These are phyloP conservation scores for Emmelina monodactyla DNA, from an alignment of 2,888 invertebrate species.

Conservation along the genomic window DNA sequence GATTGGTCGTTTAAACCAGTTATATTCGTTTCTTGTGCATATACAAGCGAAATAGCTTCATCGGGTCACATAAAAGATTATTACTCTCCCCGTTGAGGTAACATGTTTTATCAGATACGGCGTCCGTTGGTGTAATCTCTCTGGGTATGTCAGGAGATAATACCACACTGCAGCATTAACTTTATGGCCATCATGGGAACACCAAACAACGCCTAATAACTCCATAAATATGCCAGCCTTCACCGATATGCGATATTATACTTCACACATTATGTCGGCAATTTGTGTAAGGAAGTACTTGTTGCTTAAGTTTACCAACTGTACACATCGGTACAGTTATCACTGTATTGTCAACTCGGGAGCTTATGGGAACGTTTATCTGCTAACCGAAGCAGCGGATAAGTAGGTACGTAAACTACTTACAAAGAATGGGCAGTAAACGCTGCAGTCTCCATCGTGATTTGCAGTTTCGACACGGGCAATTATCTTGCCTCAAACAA, in stretches of 20 bases:
- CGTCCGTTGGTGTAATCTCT: conserved; percentile 25
- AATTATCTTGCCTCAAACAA: conserved; percentile 35
- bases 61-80: conserved; percentile 34
- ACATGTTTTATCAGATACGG: conserved; percentile 30
- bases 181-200: conserved; percentile 33
- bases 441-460: conserved; percentile 25
- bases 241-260: too few relatives aligned
- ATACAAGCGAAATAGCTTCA: conserved; percentile 34
- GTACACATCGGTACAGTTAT: too few relatives aligned
- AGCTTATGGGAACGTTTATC: too few relatives aligned
- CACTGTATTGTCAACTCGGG: too few relatives aligned
- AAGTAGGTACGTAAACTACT: too few relatives aligned
- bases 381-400: too few relatives aligned
- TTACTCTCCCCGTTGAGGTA: conserved; percentile 26
- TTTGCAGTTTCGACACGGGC: conserved; percentile 27
- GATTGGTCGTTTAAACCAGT: background rate
- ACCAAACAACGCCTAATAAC: conserved; percentile 33
- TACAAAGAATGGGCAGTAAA: too few relatives aligned
- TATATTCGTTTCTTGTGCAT: conserved; percentile 12
- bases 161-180: conserved; percentile 20
- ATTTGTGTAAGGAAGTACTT: too few relatives aligned
- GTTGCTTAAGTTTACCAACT: too few relatives aligned
- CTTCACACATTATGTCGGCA: too few relatives aligned
- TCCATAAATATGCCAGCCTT: conserved; percentile 34
- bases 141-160: conserved; percentile 26